Evolutionary conservation across 2,888 invertebrate species (phyloP).

Genomic region (Aspidiotus destructor): DNA sequence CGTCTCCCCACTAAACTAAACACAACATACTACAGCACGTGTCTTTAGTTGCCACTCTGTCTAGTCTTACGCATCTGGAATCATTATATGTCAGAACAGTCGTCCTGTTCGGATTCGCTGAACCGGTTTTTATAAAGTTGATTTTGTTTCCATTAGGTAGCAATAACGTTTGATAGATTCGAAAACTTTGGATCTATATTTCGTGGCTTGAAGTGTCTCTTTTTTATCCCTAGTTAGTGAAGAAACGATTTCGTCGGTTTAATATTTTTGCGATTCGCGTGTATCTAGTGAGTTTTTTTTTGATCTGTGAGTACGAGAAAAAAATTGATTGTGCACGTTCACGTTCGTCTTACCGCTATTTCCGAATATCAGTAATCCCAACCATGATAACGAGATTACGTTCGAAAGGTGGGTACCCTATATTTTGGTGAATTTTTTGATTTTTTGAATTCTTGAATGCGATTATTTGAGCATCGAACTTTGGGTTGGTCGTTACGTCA

Average conservation of each 20-base stretch:
- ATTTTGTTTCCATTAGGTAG: neutral
- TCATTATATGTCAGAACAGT: constrained; percentile 31
- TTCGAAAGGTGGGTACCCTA: constrained; percentile 17
- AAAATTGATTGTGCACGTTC: too few relatives aligned
- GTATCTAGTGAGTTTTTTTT: too few relatives aligned
- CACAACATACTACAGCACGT: constrained; percentile 28
- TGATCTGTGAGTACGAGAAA: too few relatives aligned
- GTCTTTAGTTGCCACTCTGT: constrained; percentile 32
- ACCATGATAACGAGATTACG: constrained; percentile 28
- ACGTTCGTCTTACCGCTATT: neutral
- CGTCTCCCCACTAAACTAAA: constrained; percentile 13
- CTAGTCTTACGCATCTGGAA: constrained; percentile 31
- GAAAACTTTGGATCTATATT: neutral
- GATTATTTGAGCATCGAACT: too few relatives aligned
- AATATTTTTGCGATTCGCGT: too few relatives aligned
- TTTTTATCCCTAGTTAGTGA: neutral
- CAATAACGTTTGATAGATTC: constrained; percentile 3
- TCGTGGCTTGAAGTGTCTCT: neutral
- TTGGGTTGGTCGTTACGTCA: too few relatives aligned
- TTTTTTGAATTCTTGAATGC: too few relatives aligned
- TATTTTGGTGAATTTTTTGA: neutral
- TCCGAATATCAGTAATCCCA: constrained; percentile 6
- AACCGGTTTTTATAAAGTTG: constrained; percentile 17
- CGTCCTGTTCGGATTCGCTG: constrained; percentile 31
- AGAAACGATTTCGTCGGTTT: too few relatives aligned